Evolutionary conservation across 2,888 invertebrate genomes (phyloP), one percentile per base, ranked within the genome.

Genomic region (Dusona sp.): DNA sequence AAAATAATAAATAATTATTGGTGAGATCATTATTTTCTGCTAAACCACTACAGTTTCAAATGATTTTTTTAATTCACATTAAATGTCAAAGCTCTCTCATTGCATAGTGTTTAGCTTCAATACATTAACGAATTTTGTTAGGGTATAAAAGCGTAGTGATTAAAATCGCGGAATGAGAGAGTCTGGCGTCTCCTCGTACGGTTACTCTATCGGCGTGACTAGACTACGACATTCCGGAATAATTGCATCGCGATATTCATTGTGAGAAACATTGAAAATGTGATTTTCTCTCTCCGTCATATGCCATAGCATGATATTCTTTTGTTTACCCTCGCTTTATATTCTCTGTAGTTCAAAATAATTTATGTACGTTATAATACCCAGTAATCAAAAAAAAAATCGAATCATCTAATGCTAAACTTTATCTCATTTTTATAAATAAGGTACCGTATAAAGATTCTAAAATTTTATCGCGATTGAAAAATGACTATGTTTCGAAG

Each of bases 181-280:
- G 33, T 57, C 16, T 4, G 51, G 11, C 48, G 13, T 38, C 38
- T 61, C 36, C 65, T 36, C 61, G 38, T 79, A 48, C 36, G 79
- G 54, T 45, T 48, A 74, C 57, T 38, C 73, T 36, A 25, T 36
- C 70, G 42, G 54, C 57, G 74, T 57, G 74, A 79, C 79, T 74
- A n/a, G 79, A 79, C 79, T 84, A 68, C 13, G 61, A 42, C 74
- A 70, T 79, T 74, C 61, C 57, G 68, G 25, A 22, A 38, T 74
- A 73, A 83, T 79, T 83, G 61, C 74, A 45, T 33, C 79, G 48
- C 61, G 38, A 79, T 79, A 65, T 83, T 83, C 54, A 64, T 51
- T 64, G 64, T 25, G 38, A 48, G n/a, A 68, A 83, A 79, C 67
- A 73, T 67, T 38, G 74, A 61, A 57, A 74, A 79, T 45, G 22